These are phyloP conservation scores for Drosophila sproati DNA, from an alignment of 1,140 invertebrate species.

Conservation along the genomic window DNA sequence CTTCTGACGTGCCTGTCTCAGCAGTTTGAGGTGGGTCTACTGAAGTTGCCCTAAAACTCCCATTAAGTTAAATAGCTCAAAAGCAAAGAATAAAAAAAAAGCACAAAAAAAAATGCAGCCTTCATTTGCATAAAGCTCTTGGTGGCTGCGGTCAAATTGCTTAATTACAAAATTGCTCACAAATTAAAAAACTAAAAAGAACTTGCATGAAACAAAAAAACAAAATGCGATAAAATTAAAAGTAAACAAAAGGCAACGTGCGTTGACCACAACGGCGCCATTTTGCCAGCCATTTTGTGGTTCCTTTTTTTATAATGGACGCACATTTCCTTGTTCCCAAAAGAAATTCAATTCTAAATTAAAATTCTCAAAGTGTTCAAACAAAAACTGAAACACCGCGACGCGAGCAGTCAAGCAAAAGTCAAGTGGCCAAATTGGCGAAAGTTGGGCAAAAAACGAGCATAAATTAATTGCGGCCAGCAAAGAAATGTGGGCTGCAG, in stretches of 20 bases:
- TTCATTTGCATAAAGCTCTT: slow-evolving; percentile 79
- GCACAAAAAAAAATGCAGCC: slow-evolving; percentile 57
- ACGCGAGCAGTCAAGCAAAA: slow-evolving; percentile 53
- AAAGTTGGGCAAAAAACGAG: slow-evolving; percentile 44
- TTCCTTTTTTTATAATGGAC: slow-evolving; percentile 56
- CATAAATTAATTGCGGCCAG: slow-evolving; percentile 80
- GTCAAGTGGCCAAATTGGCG: slow-evolving; percentile 66
- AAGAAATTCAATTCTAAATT: slow-evolving; percentile 74
- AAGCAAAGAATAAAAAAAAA: not conserved
- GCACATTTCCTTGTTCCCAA: slow-evolving; percentile 36
- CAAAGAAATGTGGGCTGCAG: slow-evolving; percentile 46
- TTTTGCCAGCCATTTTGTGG: slow-evolving; percentile 60
- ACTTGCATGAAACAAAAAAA: slow-evolving; percentile 16
- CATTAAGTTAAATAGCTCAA: not conserved
- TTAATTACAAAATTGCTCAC: slow-evolving; percentile 80
- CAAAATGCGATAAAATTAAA: slow-evolving; percentile 72
- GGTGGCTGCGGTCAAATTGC: slow-evolving; percentile 73
- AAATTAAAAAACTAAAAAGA: slow-evolving; percentile 57
- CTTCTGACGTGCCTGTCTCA: slow-evolving; percentile 47
- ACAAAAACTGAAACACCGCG: slow-evolving; percentile 34
- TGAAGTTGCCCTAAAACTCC: slow-evolving; percentile 16
- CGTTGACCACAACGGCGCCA: slow-evolving; percentile 76
- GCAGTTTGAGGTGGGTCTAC: slow-evolving; percentile 63
- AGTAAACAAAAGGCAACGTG: slow-evolving; percentile 78
- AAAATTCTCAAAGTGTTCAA: slow-evolving; percentile 79